Percentiles rank a stretch among this genome's conserved stretches.
Conservation (phyloP, 2,113 vertebrate genomes). For the Tachysurus fulvidraco region DNA sequence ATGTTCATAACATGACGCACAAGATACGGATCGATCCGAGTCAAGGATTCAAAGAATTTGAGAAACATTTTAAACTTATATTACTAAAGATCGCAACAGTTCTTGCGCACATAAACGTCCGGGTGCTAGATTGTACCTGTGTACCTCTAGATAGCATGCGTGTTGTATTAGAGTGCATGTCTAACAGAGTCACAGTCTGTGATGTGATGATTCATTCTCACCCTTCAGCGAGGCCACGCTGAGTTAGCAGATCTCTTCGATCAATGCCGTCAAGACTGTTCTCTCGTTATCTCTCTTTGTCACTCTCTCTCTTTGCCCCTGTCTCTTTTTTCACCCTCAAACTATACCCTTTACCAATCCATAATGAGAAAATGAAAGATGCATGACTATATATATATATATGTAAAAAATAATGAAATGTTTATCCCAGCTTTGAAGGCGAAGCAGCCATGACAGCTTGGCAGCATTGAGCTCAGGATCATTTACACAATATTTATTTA, state of each 20-base stretch:
- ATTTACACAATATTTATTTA: not conserved
- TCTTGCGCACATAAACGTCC: not conserved
- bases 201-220: conserved; percentile 33
- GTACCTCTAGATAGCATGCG: not conserved
- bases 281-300: conserved; percentile 6
- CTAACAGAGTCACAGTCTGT: conserved; percentile 11
- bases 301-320: not conserved
- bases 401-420: not conserved
- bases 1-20: not conserved
- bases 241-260: conserved; percentile 43
- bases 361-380: conserved; percentile 1
- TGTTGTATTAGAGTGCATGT: conserved; percentile 2
- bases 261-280: conserved; percentile 42
- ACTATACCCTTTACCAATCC: conserved; percentile 5
- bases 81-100: not conserved
- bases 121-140: not conserved
- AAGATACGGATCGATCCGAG: not conserved
- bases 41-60: not conserved
- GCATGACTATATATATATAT: not conserved
- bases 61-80: not conserved
- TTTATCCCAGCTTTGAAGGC: not conserved
- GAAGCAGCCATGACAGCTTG: not conserved
- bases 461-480: not conserved
- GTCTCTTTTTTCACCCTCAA: conserved; percentile 5
- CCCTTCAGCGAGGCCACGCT: conserved; percentile 39